Evolutionary conservation across 37 sponge, comb jelly and placozoan genomes (phyloP).

Genomic region (Ephydatia muelleri): DNA sequence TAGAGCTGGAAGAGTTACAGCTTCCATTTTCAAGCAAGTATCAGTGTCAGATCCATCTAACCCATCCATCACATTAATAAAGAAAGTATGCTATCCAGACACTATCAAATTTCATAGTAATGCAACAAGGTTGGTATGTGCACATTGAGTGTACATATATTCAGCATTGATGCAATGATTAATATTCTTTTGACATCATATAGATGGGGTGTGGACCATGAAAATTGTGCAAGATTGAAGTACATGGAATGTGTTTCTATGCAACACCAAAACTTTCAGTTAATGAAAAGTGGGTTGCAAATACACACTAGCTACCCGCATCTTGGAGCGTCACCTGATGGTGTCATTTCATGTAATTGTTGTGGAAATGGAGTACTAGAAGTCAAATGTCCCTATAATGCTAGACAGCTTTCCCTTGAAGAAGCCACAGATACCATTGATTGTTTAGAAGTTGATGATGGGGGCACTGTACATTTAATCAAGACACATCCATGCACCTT

Average conservation of each 20-base stretch:
- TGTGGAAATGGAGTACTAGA: slow-evolving; percentile 44
- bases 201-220: no score
- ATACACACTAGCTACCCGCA: slow-evolving; percentile 27
- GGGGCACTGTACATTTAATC: no score
- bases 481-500: no score
- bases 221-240: no score
- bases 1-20: slow-evolving; percentile 15
- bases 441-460: no score
- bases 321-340: slow-evolving; percentile 41
- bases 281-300: slow-evolving; percentile 37
- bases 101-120: no score
- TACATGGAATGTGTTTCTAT: no score
- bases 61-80: slow-evolving; percentile 13
- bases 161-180: no score
- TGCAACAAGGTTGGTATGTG: no score
- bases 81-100: slow-evolving; percentile 8
- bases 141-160: no score
- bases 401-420: slow-evolving; percentile 21
- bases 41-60: not conserved
- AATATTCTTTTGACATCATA: no score
- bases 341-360: slow-evolving; percentile 37
- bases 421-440: slow-evolving; percentile 22
- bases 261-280: slow-evolving; percentile 27
- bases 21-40: not conserved
- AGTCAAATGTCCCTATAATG: slow-evolving; percentile 45